Conservation (phyloP, 2,113 vertebrate genomes). For the Embiotoca jacksoni region DNA sequence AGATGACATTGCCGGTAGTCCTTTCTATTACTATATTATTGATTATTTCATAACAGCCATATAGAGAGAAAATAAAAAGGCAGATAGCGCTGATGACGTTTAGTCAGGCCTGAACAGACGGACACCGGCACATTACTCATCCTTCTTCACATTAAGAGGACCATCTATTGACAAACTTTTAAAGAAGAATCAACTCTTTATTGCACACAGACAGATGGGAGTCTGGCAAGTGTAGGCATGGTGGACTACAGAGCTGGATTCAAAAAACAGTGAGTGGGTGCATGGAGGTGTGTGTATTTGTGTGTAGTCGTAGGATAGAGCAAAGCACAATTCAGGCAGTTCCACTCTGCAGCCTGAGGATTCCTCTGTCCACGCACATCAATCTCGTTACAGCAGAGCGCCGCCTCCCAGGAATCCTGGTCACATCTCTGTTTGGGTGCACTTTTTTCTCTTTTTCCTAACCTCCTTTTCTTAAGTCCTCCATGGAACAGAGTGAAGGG, state of each 20-base stretch:
- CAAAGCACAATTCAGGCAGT: constrained; percentile 37
- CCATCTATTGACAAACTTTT: constrained; percentile 29
- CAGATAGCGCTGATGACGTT: constrained; percentile 53
- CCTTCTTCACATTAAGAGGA: constrained; percentile 12
- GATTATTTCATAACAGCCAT: constrained; percentile 44
- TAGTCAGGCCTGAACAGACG: constrained; percentile 52
- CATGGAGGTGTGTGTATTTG: neutral
- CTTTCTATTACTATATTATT: constrained; percentile 21
- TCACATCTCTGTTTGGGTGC: constrained; percentile 41
- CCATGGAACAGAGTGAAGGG: constrained; percentile 30
- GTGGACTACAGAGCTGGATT: constrained; percentile 21
- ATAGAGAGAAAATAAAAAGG: constrained; percentile 29
- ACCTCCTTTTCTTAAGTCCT: constrained; percentile 27
- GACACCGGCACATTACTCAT: constrained; percentile 47
- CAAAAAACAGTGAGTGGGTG: constrained; percentile 35
- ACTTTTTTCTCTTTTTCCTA: constrained; percentile 29
- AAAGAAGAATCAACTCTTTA: constrained; percentile 9
- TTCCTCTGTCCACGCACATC: constrained; percentile 75
- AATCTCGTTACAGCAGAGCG: constrained; percentile 65
- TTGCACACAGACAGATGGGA: constrained; percentile 45
- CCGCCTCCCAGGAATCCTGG: constrained; percentile 67
- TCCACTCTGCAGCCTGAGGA: constrained; percentile 53
- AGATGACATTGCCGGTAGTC: constrained; percentile 54
- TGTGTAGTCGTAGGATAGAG: constrained; percentile 11
- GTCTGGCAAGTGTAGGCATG: constrained; percentile 40